A percentile compares a stretch with the other conserved stretches of the same genome.
phyloP scores from a whole-genome alignment of 2,888 invertebrate species.

The Pediacus dermestoides region DNA sequence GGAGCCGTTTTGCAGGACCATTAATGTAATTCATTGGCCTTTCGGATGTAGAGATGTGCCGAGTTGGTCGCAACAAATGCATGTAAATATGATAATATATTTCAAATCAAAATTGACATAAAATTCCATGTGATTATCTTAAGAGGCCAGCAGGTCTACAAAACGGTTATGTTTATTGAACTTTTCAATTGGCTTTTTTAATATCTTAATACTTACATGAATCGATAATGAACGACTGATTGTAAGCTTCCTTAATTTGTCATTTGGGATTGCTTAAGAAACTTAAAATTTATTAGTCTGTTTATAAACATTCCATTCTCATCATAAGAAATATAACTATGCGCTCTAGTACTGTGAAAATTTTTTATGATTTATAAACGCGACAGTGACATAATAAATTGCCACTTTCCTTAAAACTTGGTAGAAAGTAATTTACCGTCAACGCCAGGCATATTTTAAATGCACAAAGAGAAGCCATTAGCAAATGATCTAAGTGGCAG shows the following conservation, averaged over 20 bases:
- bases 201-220: no score
- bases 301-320: no score
- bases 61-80: slow-evolving; percentile 24
- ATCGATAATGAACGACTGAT: no score
- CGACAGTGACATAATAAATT: slow-evolving; percentile 5
- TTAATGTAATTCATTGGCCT: slow-evolving; percentile 51
- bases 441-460: slow-evolving; percentile 15
- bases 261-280: no score
- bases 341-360: no score
- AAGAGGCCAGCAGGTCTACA: no score
- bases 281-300: no score
- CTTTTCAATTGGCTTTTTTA: no score
- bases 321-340: no score
- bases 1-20: slow-evolving; percentile 46
- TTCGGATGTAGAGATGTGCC: slow-evolving; percentile 29
- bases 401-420: slow-evolving; percentile 4
- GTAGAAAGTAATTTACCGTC: slow-evolving; percentile 8
- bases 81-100: slow-evolving; percentile 36
- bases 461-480: slow-evolving; percentile 25
- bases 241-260: no score
- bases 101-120: slow-evolving; percentile 2
- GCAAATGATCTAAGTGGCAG: slow-evolving; percentile 42
- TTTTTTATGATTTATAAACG: slow-evolving; percentile 4
- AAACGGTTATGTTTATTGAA: no score
- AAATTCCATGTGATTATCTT: no score